Percentiles rank a stretch among this genome's conserved stretches.
These are phyloP conservation scores for Cisticola juncidis DNA, from an alignment of 2,113 vertebrate species.

Conservation along the genomic window DNA sequence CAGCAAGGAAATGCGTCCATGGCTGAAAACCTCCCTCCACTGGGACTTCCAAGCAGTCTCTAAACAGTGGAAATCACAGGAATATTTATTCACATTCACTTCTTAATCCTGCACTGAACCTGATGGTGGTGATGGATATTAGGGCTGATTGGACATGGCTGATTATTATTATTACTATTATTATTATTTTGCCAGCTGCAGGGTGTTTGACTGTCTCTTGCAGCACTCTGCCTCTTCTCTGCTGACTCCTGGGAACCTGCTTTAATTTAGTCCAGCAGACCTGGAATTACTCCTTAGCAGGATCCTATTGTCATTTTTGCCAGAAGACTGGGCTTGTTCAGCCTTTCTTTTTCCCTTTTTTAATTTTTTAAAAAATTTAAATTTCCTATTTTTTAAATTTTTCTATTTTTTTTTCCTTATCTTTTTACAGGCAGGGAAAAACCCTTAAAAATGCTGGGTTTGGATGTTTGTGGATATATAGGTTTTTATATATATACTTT, in stretches of 20 bases:
- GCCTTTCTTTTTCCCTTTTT: accelerated
- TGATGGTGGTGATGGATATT: constrained; percentile 46
- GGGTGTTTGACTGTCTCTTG: not conserved
- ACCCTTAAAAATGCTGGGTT: not conserved
- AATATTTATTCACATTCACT: not conserved
- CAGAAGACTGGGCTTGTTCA: not conserved
- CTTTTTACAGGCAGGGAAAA: not conserved
- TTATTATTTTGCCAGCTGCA: constrained; percentile 48
- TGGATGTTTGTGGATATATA: not conserved
- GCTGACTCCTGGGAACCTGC: not conserved
- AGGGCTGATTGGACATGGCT: constrained; percentile 51
- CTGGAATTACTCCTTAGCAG: not conserved
- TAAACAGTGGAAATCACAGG: not conserved
- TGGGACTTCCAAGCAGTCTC: not conserved
- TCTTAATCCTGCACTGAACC: not conserved
- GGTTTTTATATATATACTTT: not conserved
- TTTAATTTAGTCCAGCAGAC: not conserved
- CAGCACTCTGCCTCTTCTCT: constrained; percentile 15
- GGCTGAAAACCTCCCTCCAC: not conserved
- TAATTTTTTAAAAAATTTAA: no score
- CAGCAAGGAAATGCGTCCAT: accelerated
- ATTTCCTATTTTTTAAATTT: no score
- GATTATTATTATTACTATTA: constrained; percentile 43
- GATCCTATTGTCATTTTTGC: not conserved
- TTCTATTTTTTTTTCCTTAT: no score